These are phyloP conservation scores for Hoplodrina blanda DNA, from an alignment of 2,888 invertebrate genomes.

Conservation along the genomic window DNA sequence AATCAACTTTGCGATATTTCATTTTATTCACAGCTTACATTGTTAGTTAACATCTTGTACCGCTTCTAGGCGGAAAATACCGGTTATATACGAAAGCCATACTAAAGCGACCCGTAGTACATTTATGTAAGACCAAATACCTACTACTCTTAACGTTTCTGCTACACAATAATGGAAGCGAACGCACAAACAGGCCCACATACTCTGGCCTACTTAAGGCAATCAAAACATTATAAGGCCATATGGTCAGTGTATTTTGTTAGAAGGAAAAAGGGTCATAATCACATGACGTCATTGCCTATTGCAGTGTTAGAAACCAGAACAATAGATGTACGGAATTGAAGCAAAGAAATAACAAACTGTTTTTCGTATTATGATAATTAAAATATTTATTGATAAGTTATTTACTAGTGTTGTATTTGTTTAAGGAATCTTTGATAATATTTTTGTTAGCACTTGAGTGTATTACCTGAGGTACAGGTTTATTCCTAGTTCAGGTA, in stretches of 20 bases:
- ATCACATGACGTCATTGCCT: neutral
- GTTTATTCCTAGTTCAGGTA: too few relatives aligned
- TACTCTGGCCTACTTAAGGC: slow-evolving; percentile 3
- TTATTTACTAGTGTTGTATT: too few relatives aligned
- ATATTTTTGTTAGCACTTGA: too few relatives aligned
- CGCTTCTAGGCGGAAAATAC: neutral
- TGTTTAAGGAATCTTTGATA: too few relatives aligned
- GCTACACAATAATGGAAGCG: slow-evolving; percentile 4
- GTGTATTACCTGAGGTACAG: too few relatives aligned
- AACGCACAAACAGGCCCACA: slow-evolving; percentile 1
- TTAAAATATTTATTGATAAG: too few relatives aligned
- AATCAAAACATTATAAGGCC: slow-evolving; percentile 31
- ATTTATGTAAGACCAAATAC: neutral
- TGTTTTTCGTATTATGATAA: too few relatives aligned
- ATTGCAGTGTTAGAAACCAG: neutral
- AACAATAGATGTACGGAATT: neutral
- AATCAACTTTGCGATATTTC: too few relatives aligned
- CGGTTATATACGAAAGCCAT: neutral
- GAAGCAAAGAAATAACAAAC: too few relatives aligned
- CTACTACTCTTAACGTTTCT: neutral
- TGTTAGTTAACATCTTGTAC: neutral
- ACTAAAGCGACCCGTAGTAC: neutral
- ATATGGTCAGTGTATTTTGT: slow-evolving; percentile 1
- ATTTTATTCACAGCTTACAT: neutral
- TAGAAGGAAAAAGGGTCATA: neutral